Conservation (phyloP, 2,113 vertebrate species). For the Dicaeum eximium region DNA sequence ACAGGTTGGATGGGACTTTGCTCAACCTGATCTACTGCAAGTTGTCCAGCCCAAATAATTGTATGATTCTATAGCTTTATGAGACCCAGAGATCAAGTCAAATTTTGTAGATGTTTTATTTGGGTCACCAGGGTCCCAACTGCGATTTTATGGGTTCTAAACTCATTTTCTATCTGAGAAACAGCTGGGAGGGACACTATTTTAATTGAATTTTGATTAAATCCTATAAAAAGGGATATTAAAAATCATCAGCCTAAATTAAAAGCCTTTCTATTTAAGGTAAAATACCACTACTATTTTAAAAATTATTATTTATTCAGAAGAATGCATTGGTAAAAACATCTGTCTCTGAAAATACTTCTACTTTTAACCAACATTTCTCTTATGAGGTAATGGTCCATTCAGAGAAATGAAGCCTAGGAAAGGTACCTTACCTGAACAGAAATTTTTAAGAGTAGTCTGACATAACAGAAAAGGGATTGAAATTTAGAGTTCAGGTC, state of each 20-base stretch:
- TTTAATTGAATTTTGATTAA: neutral
- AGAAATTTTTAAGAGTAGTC: neutral
- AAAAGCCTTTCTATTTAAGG: neutral
- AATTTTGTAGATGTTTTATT: neutral
- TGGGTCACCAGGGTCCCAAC: neutral
- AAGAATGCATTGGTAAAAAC: neutral
- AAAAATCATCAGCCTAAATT: neutral
- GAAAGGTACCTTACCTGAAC: neutral
- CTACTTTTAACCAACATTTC: neutral
- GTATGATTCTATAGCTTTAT: neutral
- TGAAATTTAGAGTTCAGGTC: neutral
- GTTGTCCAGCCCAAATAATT: neutral
- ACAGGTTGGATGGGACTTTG: neutral
- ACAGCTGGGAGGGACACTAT: neutral
- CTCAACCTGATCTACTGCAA: neutral
- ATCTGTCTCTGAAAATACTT: neutral
- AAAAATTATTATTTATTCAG: neutral
- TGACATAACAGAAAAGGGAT: neutral
- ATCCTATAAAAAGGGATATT: neutral
- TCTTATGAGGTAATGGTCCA: neutral
- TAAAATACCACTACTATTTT: neutral
- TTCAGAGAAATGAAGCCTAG: neutral
- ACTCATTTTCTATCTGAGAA: neutral
- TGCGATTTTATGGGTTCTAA: neutral
- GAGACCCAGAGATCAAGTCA: neutral